Conservation (phyloP, 2,113 vertebrate genomes). For the Mungos mungo region DNA sequence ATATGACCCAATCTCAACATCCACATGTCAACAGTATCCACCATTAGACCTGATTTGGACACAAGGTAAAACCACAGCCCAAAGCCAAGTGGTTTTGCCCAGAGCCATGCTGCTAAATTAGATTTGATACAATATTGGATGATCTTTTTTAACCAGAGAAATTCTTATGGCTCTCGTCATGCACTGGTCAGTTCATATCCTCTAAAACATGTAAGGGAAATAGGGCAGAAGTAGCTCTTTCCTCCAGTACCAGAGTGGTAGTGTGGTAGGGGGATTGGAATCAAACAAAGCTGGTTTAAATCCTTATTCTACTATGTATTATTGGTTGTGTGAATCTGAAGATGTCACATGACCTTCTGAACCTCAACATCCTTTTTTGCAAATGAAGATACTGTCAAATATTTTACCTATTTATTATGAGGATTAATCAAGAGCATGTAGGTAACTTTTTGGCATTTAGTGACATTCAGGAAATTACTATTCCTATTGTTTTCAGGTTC, state of each 20-base stretch:
- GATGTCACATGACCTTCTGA: not conserved
- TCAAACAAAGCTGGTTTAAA: not conserved
- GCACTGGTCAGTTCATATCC: not conserved
- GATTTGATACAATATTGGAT: not conserved
- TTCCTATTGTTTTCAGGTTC: not conserved
- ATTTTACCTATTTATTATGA: not conserved
- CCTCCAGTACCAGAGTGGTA: not conserved
- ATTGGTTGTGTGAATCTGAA: not conserved
- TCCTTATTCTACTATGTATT: not conserved
- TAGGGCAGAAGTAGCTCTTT: not conserved
- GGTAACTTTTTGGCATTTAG: not conserved
- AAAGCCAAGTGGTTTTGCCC: not conserved
- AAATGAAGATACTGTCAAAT: not conserved
- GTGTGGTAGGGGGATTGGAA: not conserved
- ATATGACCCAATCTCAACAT: not conserved
- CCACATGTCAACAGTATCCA: not conserved
- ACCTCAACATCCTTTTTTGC: not conserved
- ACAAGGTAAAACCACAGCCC: not conserved
- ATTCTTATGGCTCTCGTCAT: not conserved
- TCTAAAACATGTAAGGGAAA: not conserved
- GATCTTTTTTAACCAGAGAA: conserved; percentile 7
- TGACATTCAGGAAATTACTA: not conserved
- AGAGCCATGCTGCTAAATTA: not conserved
- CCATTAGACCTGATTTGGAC: not conserved
- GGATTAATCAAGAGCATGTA: not conserved